These are phyloP conservation scores for Drosophila ezoana DNA, from an alignment of 2,888 invertebrate genomes.

Conservation along the genomic window DNA sequence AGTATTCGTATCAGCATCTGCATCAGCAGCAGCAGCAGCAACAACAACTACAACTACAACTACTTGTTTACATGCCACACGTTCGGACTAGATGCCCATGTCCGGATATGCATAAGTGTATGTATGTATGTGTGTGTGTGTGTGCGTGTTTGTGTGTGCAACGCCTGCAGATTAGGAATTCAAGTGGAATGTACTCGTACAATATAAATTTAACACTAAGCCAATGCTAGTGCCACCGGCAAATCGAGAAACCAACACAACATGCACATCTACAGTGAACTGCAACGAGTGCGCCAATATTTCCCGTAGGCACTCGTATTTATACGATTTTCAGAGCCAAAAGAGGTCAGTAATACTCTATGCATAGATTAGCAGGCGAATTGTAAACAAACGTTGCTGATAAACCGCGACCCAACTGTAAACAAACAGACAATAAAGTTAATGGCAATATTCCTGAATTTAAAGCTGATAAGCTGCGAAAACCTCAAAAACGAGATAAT, in stretches of 20 bases:
- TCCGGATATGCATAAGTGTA: conserved; percentile 20
- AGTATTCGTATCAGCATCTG: conserved; percentile 23
- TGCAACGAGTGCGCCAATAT: not conserved
- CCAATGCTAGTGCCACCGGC: conserved; percentile 1
- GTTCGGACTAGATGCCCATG: conserved; percentile 30
- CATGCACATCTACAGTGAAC: not conserved
- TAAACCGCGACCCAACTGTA: conserved; percentile 24
- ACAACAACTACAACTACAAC: conserved; percentile 27
- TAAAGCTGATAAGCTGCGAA: conserved; percentile 41
- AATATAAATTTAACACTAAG: conserved; percentile 38
- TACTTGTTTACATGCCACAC: conserved; percentile 64
- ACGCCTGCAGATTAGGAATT: conserved; percentile 64
- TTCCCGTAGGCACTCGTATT: not conserved
- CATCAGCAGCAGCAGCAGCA: conserved; percentile 15
- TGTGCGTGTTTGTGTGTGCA: conserved; percentile 19
- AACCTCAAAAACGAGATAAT: conserved; percentile 35
- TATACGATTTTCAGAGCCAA: not conserved
- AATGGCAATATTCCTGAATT: conserved; percentile 3
- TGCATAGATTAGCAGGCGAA: conserved; percentile 36
- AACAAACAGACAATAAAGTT: conserved; percentile 29
- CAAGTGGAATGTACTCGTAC: conserved; percentile 56
- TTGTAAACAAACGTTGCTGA: conserved; percentile 32
- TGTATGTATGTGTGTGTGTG: conserved; percentile 2
- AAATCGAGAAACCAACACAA: conserved; percentile 5
- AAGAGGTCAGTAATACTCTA: conserved; percentile 4